Evolutionary conservation across 2,888 invertebrate genomes (phyloP), one percentile per base, ranked within the genome.

Genomic region (Idaea aversata): DNA sequence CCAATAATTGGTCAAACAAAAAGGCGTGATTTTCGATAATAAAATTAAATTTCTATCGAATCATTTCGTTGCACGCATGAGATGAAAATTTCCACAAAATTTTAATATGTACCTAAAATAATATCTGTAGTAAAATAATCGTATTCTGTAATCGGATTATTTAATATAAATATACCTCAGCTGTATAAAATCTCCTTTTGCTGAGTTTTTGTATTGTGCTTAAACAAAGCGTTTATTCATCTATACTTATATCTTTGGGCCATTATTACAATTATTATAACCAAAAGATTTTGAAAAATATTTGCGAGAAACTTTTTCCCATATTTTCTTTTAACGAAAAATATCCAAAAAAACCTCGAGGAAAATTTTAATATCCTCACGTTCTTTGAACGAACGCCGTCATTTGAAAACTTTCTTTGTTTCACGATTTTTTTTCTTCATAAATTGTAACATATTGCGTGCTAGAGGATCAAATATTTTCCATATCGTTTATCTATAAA

Each of bases 1-100:
- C 47, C 47, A 47, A 47, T 47, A 47, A 47, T 47, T 47, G 47
- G 47, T 47, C 47, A 47, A 47, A 47, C 47, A 47, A 47, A 47
- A 47, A 47, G 0, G 47, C 47, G 47, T 47, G 47, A 47, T 47
- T 47, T 47, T 47, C 47, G 13, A 47, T 47, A 47, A 13, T 10
- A 36, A 5, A 47, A 47, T 47, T 47, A 47, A 47, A 47, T 47
- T 13, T 47, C 13, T 7, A 13, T 47, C 47, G 47, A 47, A 47
- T 47, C 47, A 47, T 47, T 47, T 47, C 13, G 47, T 47, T 47
- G 7, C 13, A 47, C 47, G 36, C 5, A 7, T 36, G 36, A 36
- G 36, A 7, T 36, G 36, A 36, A 36, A 7, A 36, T 47, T 13
- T 13, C 13, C 10, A 47, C 10, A 47, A 10, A 47, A 47, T 7